A percentile compares a stretch with the other conserved stretches of the same genome.
Evolutionary conservation across 92 coral and sea anemone species (phyloP).

Genomic region (Meandrina meandrites): DNA sequence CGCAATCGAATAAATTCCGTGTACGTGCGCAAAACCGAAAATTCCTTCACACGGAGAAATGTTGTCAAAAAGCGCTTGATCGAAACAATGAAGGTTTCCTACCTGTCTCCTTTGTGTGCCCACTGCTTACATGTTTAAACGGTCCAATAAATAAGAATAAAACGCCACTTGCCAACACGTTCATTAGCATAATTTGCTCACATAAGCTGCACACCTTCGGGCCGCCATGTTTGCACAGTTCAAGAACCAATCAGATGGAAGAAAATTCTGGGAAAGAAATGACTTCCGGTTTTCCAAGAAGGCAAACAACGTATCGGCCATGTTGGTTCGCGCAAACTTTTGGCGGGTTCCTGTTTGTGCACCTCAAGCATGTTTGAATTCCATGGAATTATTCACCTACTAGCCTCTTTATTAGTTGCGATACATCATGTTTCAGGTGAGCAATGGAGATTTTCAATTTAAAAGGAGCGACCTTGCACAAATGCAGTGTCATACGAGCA

Average conservation of each 20-base stretch:
- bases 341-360: background rate
- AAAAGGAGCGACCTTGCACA: background rate
- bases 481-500: background rate
- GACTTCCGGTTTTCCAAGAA: slow-evolving; percentile 29
- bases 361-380: slow-evolving; percentile 4
- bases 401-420: background rate
- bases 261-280: background rate
- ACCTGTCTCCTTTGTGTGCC: slow-evolving; percentile 17
- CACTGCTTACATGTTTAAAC: slow-evolving; percentile 13
- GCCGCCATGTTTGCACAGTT: slow-evolving; percentile 21
- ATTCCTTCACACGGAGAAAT: background rate
- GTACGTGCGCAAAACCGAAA: background rate
- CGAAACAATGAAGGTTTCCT: background rate
- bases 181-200: slow-evolving; percentile 29
- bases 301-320: background rate
- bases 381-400: background rate
- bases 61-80: background rate
- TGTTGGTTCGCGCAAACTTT: background rate
- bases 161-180: background rate
- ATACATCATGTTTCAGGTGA: slow-evolving; percentile 9
- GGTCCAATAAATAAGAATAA: slow-evolving; percentile 33
- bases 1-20: background rate
- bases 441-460: background rate
- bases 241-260: slow-evolving; percentile 18
- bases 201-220: background rate